A percentile compares a stretch with the other conserved stretches of the same genome.
Conservation (phyloP, 37 sponge, comb jelly and placozoan genomes). For the Halisarca cf. caerulea region DNA sequence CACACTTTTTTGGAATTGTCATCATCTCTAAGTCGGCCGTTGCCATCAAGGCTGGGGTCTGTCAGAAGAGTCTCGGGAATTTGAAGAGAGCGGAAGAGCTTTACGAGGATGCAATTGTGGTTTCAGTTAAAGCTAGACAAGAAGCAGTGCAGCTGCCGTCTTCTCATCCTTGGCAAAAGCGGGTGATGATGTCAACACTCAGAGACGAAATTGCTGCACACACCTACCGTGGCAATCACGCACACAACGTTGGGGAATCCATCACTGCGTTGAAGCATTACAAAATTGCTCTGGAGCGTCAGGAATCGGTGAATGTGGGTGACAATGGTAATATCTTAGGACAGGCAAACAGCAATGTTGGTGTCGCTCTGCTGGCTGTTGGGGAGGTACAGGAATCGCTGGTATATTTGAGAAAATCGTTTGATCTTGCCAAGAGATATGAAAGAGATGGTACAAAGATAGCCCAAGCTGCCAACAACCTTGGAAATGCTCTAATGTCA, state of each 20-base stretch:
- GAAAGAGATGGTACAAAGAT: not conserved
- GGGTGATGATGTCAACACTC: not conserved
- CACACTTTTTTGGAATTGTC: constrained; percentile 6
- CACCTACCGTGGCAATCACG: constrained; percentile 61
- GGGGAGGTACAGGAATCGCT: not conserved
- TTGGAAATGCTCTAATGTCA: not conserved
- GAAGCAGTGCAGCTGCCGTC: not conserved
- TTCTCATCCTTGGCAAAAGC: not conserved
- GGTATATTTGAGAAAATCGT: not conserved
- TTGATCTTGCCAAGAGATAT: not conserved
- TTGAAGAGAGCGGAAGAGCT: not conserved
- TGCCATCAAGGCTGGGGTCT: not conserved
- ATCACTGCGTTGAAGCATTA: constrained; percentile 55
- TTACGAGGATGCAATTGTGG: not conserved
- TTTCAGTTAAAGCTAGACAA: not conserved
- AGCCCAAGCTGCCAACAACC: not conserved
- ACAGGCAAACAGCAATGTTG: constrained; percentile 79
- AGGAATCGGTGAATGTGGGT: constrained; percentile 18
- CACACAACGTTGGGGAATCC: constrained; percentile 58
- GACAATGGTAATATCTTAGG: constrained; percentile 52
- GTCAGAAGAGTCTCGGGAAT: not conserved
- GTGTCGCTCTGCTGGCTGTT: constrained; percentile 67
- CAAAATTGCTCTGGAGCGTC: constrained; percentile 25
- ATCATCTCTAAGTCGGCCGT: constrained; percentile 42
- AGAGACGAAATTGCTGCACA: constrained; percentile 50